A percentile compares a stretch with the other conserved stretches of the same genome.
Evolutionary conservation across 2,113 vertebrate genomes (phyloP).

Genomic region (Microtus ochrogaster): DNA sequence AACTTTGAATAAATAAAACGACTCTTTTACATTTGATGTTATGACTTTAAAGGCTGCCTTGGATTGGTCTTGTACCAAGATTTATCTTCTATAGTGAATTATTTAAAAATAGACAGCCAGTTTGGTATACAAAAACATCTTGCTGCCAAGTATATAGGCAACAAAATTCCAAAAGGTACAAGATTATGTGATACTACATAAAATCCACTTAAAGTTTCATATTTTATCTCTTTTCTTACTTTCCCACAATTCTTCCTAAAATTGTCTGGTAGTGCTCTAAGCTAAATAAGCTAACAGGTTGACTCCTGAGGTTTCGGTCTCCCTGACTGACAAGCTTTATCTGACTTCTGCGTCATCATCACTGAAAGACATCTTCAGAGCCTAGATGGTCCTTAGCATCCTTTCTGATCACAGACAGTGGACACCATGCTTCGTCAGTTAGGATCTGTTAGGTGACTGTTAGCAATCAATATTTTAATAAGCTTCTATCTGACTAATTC

Average conservation of each 20-base stretch:
- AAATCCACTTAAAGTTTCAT: neutral
- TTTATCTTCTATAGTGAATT: constrained; percentile 30
- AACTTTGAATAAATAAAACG: constrained; percentile 39
- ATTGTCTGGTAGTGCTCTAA: neutral
- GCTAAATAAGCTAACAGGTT: constrained; percentile 39
- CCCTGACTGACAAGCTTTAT: constrained; percentile 13
- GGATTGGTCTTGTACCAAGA: constrained; percentile 14
- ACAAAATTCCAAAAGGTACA: neutral
- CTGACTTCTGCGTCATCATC: neutral
- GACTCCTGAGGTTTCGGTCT: constrained; percentile 33
- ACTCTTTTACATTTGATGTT: neutral
- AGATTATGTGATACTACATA: neutral
- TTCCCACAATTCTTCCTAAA: constrained; percentile 13
- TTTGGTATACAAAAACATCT: constrained; percentile 10
- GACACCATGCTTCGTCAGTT: neutral
- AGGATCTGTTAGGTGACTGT: neutral
- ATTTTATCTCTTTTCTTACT: constrained; percentile 25
- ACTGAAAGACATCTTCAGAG: constrained; percentile 36
- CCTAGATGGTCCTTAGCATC: neutral
- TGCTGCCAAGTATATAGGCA: neutral
- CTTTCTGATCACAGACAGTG: constrained; percentile 39
- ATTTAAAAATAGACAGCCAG: constrained; percentile 3
- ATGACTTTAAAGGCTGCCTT: constrained; percentile 23
- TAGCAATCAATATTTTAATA: constrained; percentile 38
- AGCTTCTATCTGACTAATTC: neutral